Conservation (phyloP, 2,888 invertebrate genomes). For the Conomelus anceps region DNA sequence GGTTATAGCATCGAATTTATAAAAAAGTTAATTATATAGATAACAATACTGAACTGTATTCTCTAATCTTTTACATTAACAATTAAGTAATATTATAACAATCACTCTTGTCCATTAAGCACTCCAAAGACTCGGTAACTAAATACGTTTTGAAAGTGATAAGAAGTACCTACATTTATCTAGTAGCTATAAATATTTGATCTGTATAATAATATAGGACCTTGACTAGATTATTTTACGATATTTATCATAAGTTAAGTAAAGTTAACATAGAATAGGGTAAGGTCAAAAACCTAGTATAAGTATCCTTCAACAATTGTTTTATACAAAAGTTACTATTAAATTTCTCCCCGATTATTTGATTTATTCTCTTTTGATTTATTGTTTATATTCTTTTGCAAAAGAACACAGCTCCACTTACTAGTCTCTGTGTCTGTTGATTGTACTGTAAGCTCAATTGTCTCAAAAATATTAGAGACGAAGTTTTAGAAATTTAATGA, state of each 20-base stretch:
- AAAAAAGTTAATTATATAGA: background rate
- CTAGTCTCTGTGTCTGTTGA: background rate
- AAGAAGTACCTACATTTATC: background rate
- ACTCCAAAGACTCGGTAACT: background rate
- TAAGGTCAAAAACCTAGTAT: background rate
- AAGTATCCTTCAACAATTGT: background rate
- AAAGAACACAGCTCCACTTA: background rate
- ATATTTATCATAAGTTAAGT: background rate
- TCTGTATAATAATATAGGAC: background rate
- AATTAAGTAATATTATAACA: background rate
- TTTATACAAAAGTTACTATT: background rate
- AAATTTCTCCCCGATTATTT: background rate
- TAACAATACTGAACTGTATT: background rate
- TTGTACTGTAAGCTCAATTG: background rate
- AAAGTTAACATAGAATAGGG: background rate
- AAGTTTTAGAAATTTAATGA: background rate
- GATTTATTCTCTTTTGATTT: background rate
- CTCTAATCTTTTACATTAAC: background rate
- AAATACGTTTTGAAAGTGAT: background rate
- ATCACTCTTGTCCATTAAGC: background rate
- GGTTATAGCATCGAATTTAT: background rate
- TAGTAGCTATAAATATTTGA: background rate
- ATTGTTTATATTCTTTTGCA: background rate
- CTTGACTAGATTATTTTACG: background rate
- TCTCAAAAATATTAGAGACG: background rate